Evolutionary conservation across 1,140 invertebrate species (phyloP).

Genomic region (Meloidogyne chitwoodi): DNA sequence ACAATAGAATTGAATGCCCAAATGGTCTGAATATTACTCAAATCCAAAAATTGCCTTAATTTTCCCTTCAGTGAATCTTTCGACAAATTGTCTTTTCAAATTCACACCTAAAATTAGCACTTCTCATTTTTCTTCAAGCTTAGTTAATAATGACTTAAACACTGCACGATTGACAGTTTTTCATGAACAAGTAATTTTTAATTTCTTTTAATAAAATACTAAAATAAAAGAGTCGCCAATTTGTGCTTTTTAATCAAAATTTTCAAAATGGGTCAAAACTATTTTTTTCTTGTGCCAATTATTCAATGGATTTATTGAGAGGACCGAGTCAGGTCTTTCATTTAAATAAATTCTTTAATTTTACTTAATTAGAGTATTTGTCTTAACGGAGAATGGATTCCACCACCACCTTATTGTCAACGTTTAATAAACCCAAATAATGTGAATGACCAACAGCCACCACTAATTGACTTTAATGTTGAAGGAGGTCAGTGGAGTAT

Average conservation of each 20-base stretch:
- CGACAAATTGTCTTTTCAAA: conserved; percentile 26
- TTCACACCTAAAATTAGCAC: background rate
- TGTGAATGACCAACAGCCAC: conserved; percentile 1
- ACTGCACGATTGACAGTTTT: conserved; percentile 31
- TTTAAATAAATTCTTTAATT: conserved; percentile 31
- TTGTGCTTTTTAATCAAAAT: conserved; percentile 42
- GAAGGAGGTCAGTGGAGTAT: conserved; percentile 30
- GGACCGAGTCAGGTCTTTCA: background rate
- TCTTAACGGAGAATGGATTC: conserved; percentile 35
- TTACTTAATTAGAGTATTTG: conserved; percentile 18
- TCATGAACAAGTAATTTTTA: conserved; percentile 26
- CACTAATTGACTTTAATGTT: conserved; percentile 36
- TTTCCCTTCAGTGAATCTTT: background rate
- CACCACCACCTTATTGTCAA: conserved; percentile 37
- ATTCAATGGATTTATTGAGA: conserved; percentile 5
- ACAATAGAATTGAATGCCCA: conserved; percentile 35
- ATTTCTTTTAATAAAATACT: too few relatives aligned
- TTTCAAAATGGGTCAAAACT: conserved; percentile 36
- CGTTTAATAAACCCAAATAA: conserved; percentile 18
- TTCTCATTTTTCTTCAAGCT: background rate
- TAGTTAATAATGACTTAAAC: background rate
- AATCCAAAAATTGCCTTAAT: background rate
- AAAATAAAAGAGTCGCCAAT: conserved; percentile 19
- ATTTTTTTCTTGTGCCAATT: conserved; percentile 34
- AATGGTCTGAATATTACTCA: conserved; percentile 9